Conservation (phyloP, 2,113 vertebrate species). For the Grammomys dolichurus region DNA sequence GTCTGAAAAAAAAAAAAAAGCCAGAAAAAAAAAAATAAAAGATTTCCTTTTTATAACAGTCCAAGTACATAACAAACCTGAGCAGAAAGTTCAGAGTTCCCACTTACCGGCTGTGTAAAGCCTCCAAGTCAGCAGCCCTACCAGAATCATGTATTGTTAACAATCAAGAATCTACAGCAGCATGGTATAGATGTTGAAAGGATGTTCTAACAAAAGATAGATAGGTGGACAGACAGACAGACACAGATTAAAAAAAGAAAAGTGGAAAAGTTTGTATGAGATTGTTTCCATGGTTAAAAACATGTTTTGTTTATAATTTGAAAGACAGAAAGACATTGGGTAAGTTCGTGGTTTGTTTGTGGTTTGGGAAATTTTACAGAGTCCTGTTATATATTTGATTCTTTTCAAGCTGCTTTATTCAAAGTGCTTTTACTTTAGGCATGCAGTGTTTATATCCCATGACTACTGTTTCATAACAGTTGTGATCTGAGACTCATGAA, state of each 20-base stretch:
- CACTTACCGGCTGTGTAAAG: not conserved
- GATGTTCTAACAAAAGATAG: not conserved
- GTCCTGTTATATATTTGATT: constrained; percentile 19
- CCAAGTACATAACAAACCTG: not conserved
- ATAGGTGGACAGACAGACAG: not conserved
- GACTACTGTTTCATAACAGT: constrained; percentile 27
- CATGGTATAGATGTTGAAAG: not conserved
- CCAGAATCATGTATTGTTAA: not conserved
- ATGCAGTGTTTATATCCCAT: not conserved
- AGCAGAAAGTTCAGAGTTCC: not conserved
- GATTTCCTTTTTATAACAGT: not conserved
- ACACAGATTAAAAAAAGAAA: not conserved
- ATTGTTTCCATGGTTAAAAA: constrained; percentile 22
- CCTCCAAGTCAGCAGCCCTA: not conserved
- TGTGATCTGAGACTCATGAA: constrained; percentile 34
- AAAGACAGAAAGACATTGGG: not conserved
- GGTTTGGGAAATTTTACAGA: constrained; percentile 16
- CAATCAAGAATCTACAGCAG: not conserved
- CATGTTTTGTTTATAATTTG: constrained; percentile 44
- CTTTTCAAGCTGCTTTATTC: constrained; percentile 35
- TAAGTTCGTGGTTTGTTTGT: constrained; percentile 14
- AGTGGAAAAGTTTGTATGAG: not conserved
- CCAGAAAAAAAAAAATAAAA: not conserved
- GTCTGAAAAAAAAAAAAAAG: not conserved
- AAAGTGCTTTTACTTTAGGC: constrained; percentile 51